Evolutionary conservation across 2,113 vertebrate species (phyloP).

Genomic region (Zosterops japonicus): DNA sequence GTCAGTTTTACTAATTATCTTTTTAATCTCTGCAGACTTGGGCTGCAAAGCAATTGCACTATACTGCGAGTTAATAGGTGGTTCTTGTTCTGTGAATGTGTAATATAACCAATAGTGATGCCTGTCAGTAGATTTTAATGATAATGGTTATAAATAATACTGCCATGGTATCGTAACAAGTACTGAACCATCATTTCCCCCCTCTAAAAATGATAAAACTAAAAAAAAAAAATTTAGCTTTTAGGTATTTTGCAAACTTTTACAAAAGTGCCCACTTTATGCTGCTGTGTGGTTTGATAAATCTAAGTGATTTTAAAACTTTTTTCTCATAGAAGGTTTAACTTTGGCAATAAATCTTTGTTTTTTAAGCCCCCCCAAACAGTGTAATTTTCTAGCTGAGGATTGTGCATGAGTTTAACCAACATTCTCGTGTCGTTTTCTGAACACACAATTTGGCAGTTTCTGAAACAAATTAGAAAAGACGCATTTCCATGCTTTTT

Average conservation of each 20-base stretch:
- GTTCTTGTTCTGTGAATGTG: conserved; percentile 75
- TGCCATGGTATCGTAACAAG: conserved; percentile 68
- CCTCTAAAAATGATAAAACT: conserved; percentile 53
- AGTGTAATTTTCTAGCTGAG: conserved; percentile 77
- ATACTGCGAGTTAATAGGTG: conserved; percentile 72
- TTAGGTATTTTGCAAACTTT: conserved; percentile 80
- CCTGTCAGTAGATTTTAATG: conserved; percentile 53
- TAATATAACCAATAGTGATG: conserved; percentile 57
- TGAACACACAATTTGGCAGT: conserved; percentile 69
- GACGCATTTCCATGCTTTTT: conserved; percentile 77
- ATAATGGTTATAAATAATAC: conserved; percentile 62
- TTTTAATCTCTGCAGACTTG: conserved; percentile 75
- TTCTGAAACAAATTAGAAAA: conserved; percentile 71
- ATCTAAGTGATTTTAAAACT: conserved; percentile 80
- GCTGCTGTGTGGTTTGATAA: conserved; percentile 83
- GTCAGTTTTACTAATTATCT: conserved; percentile 75
- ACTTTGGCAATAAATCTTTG: conserved; percentile 83
- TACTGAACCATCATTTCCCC: conserved; percentile 66
- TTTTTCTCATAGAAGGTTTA: conserved; percentile 78
- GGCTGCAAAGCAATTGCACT: conserved; percentile 82
- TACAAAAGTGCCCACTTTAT: conserved; percentile 83
- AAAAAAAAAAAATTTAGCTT: conserved; percentile 66
- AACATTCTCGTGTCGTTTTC: conserved; percentile 69
- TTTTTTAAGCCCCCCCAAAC: conserved; percentile 66
- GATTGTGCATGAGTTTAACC: conserved; percentile 75